Evolutionary conservation across 1,140 invertebrate species (phyloP).

Genomic region (Teleopsis dalmanni): DNA sequence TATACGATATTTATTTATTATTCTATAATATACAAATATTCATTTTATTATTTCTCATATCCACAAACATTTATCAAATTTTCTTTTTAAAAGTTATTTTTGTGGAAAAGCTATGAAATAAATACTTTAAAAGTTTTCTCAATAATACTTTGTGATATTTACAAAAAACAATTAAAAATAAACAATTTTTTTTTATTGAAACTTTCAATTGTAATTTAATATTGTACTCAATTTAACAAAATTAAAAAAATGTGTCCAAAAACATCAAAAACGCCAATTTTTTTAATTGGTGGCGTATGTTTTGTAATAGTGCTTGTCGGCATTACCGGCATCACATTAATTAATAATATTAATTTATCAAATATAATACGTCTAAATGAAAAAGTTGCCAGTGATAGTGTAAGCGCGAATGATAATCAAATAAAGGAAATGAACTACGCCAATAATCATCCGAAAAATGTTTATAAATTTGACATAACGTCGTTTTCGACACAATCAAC

Average conservation of each 20-base stretch:
- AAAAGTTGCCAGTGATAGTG: constrained; percentile 41
- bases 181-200: too few species aligned
- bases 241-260: constrained; percentile 32
- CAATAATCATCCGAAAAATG: constrained; percentile 32
- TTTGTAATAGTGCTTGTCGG: constrained; percentile 38
- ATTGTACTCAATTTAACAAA: neutral
- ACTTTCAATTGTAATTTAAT: neutral
- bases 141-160: too few species aligned
- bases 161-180: too few species aligned
- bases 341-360: constrained; percentile 40
- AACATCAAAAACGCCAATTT: constrained; percentile 31
- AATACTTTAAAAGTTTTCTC: too few species aligned
- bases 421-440: constrained; percentile 5
- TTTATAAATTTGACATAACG: constrained; percentile 11
- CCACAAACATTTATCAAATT: too few species aligned
- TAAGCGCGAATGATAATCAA: constrained; percentile 26
- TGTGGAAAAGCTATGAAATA: too few species aligned
- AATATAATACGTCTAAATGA: constrained; percentile 41
- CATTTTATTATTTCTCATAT: too few species aligned
- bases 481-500: too few species aligned
- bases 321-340: constrained; percentile 36
- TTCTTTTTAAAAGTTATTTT: too few species aligned
- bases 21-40: too few species aligned
- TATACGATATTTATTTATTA: too few species aligned
- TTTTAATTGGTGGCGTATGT: constrained; percentile 34